phyloP scores from a whole-genome alignment of 2,888 invertebrate genomes.

The Litoditis marina region DNA sequence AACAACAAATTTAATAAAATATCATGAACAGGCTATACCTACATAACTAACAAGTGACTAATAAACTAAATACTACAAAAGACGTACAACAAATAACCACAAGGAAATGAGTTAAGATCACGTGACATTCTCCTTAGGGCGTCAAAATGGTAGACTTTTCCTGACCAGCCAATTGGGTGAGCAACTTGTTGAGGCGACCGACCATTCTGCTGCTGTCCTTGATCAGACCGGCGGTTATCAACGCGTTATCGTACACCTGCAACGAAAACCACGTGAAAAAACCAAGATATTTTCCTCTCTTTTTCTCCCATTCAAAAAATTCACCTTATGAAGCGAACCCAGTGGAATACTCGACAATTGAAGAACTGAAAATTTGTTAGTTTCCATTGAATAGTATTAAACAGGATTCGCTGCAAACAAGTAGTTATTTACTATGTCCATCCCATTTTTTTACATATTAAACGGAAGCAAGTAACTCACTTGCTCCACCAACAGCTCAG shows the following conservation, averaged over 20 bases:
- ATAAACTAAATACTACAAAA: neutral
- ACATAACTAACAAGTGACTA: neutral
- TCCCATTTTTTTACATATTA: no score
- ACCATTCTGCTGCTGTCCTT: conserved; percentile 84
- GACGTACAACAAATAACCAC: neutral
- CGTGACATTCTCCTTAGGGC: conserved; percentile 38
- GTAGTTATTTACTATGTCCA: no score
- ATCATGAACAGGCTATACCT: no score
- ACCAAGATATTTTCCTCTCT: no score
- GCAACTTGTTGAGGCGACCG: conserved; percentile 75
- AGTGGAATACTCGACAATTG: no score
- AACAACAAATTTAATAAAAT: no score
- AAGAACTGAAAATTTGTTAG: no score
- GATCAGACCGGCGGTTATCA: conserved; percentile 89
- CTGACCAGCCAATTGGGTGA: conserved; percentile 37
- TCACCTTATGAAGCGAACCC: no score
- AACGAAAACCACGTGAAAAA: no score
- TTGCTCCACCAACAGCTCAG: conserved; percentile 80
- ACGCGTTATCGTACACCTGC: conserved; percentile 83
- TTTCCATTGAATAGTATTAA: no score
- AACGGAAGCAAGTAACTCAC: conserved; percentile 61
- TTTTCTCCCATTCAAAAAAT: no score
- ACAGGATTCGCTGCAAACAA: no score
- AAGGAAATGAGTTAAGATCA: neutral
- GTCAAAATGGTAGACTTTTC: conserved; percentile 48